Evolutionary conservation across 2,797 vertebrate species (phyloP).

Genomic region (Dermochelys coriacea): DNA sequence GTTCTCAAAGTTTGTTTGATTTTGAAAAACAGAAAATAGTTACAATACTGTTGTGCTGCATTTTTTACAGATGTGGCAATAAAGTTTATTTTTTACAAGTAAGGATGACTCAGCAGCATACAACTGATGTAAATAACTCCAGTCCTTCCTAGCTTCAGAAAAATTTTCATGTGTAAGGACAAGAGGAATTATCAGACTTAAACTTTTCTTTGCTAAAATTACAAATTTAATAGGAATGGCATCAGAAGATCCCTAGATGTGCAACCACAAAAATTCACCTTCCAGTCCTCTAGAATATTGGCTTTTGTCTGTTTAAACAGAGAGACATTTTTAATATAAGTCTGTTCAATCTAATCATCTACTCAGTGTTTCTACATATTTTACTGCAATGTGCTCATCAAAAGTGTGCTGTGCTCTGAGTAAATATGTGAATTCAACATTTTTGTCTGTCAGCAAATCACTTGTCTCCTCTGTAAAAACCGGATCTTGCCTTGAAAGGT

Average conservation of each 20-base stretch:
- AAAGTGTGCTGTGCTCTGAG: neutral
- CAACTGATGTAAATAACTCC: neutral
- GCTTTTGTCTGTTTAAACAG: neutral
- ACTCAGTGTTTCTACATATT: neutral
- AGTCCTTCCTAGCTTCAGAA: neutral
- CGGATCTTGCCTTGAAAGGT: neutral
- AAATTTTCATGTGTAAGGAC: neutral
- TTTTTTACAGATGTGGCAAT: neutral
- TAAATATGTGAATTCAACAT: conserved; percentile 5
- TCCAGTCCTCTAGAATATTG: neutral
- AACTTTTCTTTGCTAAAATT: neutral
- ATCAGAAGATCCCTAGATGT: neutral
- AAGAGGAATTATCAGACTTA: neutral
- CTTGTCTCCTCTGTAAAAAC: neutral
- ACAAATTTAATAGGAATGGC: neutral
- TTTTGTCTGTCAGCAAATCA: conserved; percentile 1
- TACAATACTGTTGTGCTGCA: neutral
- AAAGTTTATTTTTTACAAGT: neutral
- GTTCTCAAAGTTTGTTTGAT: neutral
- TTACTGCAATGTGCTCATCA: neutral
- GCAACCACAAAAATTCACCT: neutral
- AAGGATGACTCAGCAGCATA: conserved; percentile 67
- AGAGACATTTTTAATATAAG: neutral
- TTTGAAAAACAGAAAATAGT: neutral
- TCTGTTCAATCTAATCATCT: neutral